Evolutionary conservation across 1,140 invertebrate species (phyloP).

Genomic region (Drosophila mojavensis): DNA sequence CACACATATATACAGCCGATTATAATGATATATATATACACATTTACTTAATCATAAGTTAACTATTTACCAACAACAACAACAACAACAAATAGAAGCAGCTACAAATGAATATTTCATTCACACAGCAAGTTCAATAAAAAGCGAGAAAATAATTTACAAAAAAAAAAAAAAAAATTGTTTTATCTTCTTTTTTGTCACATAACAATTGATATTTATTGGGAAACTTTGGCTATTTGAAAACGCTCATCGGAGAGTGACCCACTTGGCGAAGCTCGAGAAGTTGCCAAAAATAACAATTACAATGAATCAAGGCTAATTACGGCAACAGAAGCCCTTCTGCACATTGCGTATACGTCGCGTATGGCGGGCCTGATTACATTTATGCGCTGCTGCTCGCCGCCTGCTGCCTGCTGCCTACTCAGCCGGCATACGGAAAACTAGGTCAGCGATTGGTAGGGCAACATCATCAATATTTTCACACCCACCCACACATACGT

Average conservation of each 20-base stretch:
- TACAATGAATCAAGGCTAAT: constrained; percentile 43
- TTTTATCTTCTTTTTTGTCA: constrained; percentile 1
- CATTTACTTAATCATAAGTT: constrained; percentile 44
- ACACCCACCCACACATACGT: constrained; percentile 33
- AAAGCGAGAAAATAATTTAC: constrained; percentile 69
- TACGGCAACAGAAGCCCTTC: constrained; percentile 10
- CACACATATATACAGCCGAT: constrained; percentile 29
- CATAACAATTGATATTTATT: constrained; percentile 34
- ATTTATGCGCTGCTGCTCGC: constrained; percentile 6
- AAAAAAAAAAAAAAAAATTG: constrained; percentile 23
- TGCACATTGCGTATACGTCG: constrained; percentile 32
- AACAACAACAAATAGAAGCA: constrained; percentile 30
- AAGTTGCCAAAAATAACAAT: constrained; percentile 39
- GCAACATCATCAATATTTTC: constrained; percentile 51
- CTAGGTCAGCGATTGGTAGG: constrained; percentile 68
- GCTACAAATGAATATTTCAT: constrained; percentile 35
- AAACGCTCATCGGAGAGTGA: constrained; percentile 29
- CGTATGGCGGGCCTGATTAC: constrained; percentile 22
- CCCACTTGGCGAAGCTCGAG: constrained; percentile 27
- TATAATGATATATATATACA: constrained; percentile 43
- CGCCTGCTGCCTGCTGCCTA: background rate
- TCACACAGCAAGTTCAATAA: constrained; percentile 68
- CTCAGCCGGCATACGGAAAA: constrained; percentile 26
- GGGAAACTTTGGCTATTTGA: constrained; percentile 5
- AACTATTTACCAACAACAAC: constrained; percentile 82